Evolutionary conservation across 2,797 vertebrate genomes (phyloP), one percentile per base, ranked within the genome.

Genomic region (Pangasius macronema): DNA sequence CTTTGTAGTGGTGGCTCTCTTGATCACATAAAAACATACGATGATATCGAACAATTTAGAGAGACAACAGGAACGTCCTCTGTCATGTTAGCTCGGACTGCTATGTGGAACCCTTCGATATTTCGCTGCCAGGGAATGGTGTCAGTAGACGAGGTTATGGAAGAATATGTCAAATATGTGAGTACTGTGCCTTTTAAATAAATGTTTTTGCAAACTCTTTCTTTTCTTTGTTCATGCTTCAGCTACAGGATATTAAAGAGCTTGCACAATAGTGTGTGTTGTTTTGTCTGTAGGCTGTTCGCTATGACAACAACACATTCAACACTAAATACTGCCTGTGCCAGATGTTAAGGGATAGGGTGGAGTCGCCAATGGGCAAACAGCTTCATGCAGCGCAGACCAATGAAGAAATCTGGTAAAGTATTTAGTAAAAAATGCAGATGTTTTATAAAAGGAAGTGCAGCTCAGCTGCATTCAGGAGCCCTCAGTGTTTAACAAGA

Each of bases 301-400:
- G 93, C 76, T 99, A 98, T n/a, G 96, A 98, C 68, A 99, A 99
- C 94, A 95, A 98, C 85, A 97, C 97, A 83, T 98, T 97, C 92
- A 99, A 99, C 94, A 98, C 97, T 3, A 99, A 99, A 91, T 99
- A 99, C 92, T 99, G 98, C 88, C 94, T 99, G 92, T 99, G 98
- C 90, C 98, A 99, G 93, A 99, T 99, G 97, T 95, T 99, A 76
- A 91, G 97, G 49, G 98, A 99, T 82, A 96, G 96, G 89, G 72
- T 99, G 93, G 98, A 99, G 93, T 98, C 97, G 24, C 92, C 96
- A 14, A 93, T 96, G 93, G 98, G 98, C 79, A 98, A 96, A 91
- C 95, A 94, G 91, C 93, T 99, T 30, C 97, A 99, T 18, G 96
- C 96, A 0, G 97, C 98, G 0, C 98, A 99, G 92, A 97, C 96